Evolutionary conservation across 2,113 vertebrate species (phyloP).

Genomic region (Dendropsophus ebraccatus): DNA sequence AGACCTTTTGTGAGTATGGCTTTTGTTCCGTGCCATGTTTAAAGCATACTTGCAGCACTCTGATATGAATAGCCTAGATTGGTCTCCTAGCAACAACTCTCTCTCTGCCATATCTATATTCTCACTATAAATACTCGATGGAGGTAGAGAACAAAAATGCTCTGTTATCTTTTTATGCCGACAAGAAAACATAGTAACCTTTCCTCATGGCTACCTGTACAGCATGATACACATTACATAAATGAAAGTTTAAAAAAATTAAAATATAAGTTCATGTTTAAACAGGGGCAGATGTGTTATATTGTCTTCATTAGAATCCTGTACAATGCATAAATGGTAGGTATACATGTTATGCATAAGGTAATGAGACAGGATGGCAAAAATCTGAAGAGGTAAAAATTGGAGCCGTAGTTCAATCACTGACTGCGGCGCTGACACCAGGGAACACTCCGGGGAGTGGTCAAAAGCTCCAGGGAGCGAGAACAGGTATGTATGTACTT

Average conservation of each 20-base stretch:
- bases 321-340: background rate
- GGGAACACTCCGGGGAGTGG: too few species aligned
- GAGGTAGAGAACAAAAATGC: conserved; percentile 22
- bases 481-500: too few species aligned
- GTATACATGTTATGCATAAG: too few species aligned
- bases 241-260: background rate
- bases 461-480: too few species aligned
- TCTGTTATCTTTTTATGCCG: background rate
- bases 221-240: background rate
- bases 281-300: background rate
- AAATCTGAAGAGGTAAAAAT: too few species aligned
- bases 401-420: too few species aligned
- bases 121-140: conserved; percentile 65
- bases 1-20: conserved; percentile 53
- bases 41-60: conserved; percentile 65
- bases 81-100: conserved; percentile 69
- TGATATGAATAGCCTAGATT: conserved; percentile 66
- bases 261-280: background rate
- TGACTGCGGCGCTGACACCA: too few species aligned
- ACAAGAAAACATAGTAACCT: conserved; percentile 29
- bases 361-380: too few species aligned
- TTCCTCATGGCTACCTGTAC: background rate
- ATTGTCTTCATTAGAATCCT: background rate
- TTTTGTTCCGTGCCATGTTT: conserved; percentile 63
- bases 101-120: conserved; percentile 62